phyloP scores from a whole-genome alignment of 2,797 vertebrate species.

The Microctenopoma stevenorrisi region DNA sequence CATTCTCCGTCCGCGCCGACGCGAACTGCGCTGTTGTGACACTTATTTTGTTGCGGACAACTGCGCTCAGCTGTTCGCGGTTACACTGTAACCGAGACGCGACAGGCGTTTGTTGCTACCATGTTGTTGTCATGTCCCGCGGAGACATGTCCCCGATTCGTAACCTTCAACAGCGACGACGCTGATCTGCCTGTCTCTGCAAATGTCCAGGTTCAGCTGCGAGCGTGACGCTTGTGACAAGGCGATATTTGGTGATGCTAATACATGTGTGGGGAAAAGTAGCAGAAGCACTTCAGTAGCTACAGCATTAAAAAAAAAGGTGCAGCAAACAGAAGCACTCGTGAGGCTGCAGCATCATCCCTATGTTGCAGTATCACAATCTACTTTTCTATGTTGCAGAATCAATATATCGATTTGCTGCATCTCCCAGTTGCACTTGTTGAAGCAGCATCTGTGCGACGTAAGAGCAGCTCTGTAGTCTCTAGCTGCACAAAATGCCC shows the following conservation, averaged over 20 bases:
- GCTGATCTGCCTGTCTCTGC: neutral
- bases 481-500: conserved; percentile 24
- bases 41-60: conserved; percentile 33
- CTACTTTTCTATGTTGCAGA: neutral
- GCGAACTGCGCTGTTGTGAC: conserved; percentile 60
- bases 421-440: neutral
- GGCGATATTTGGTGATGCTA: too few species aligned
- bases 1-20: conserved; percentile 33
- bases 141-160: conserved; percentile 37
- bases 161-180: conserved; percentile 15
- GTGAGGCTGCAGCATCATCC: neutral
- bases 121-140: conserved; percentile 63
- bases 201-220: conserved; percentile 3
- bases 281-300: neutral
- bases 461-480: neutral
- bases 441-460: conserved; percentile 30
- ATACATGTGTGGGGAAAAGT: too few species aligned
- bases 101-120: conserved; percentile 51
- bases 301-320: neutral
- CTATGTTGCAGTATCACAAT: neutral
- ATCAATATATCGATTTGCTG: conserved; percentile 5
- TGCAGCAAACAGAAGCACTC: too few species aligned
- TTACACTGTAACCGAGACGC: conserved; percentile 46
- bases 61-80: conserved; percentile 62
- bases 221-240: neutral